phyloP scores from a whole-genome alignment of 1,140 invertebrate genomes.

The Forficula auricularia region DNA sequence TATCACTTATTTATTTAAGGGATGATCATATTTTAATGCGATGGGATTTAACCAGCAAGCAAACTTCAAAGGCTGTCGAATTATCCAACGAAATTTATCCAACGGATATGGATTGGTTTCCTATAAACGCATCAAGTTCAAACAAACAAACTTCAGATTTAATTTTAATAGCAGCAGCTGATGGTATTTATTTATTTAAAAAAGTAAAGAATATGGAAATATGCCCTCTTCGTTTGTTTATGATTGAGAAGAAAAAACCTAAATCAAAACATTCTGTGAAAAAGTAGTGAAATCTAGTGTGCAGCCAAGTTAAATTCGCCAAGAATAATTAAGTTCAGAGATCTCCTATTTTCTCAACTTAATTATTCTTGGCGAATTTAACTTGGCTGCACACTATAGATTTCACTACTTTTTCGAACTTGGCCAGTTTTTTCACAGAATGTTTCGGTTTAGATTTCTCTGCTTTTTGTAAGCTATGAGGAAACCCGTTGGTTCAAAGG shows the following conservation, averaged over 20 bases:
- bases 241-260: background rate
- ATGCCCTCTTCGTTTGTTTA: background rate
- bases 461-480: too few relatives aligned
- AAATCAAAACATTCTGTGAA: background rate
- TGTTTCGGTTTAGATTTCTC: too few relatives aligned
- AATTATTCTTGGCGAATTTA: background rate
- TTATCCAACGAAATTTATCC: slow-evolving; percentile 71
- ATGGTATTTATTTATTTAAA: slow-evolving; percentile 38
- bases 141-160: slow-evolving; percentile 64
- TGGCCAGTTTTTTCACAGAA: too few relatives aligned
- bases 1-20: slow-evolving; percentile 33
- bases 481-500: too few relatives aligned
- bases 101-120: slow-evolving; percentile 72
- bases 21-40: slow-evolving; percentile 81
- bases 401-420: too few relatives aligned
- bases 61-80: slow-evolving; percentile 55
- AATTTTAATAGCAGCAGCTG: slow-evolving; percentile 72
- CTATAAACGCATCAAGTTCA: slow-evolving; percentile 32
- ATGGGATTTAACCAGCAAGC: slow-evolving; percentile 68
- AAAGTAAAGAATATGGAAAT: background rate
- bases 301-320: background rate
- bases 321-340: background rate
- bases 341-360: background rate
- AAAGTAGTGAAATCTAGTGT: background rate
- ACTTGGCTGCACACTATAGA: too few relatives aligned